phyloP scores from a whole-genome alignment of 1,140 invertebrate genomes.

The Caenorhabditis briggsae region DNA sequence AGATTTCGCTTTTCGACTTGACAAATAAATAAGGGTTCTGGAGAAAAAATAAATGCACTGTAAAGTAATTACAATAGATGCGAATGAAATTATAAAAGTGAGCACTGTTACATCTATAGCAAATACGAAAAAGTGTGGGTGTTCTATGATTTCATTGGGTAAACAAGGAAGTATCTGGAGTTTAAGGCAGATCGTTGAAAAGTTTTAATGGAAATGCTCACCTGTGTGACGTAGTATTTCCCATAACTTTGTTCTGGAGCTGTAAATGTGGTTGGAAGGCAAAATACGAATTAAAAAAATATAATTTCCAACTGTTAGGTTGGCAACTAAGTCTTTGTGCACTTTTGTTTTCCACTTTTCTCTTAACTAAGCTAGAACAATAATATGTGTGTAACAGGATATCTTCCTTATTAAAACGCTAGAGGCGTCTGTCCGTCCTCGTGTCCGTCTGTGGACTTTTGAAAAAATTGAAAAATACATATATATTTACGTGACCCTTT shows the following conservation, averaged over 20 bases:
- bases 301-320: neutral
- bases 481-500: too few relatives aligned
- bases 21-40: neutral
- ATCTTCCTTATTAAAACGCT: too few relatives aligned
- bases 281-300: neutral
- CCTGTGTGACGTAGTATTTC: neutral
- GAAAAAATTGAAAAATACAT: too few relatives aligned
- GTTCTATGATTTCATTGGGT: neutral
- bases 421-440: too few relatives aligned
- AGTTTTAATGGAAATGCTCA: neutral
- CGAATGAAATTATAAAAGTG: neutral
- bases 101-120: neutral
- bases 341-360: too few relatives aligned
- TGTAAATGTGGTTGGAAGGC: neutral
- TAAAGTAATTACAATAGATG: neutral
- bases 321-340: too few relatives aligned
- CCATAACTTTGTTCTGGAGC: neutral
- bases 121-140: neutral
- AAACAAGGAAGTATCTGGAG: conserved; percentile 19
- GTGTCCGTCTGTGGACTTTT: too few relatives aligned
- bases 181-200: too few relatives aligned
- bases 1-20: conserved; percentile 14
- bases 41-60: conserved; percentile 1
- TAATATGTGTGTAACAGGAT: too few relatives aligned
- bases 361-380: too few relatives aligned